Base-by-base conservation (phyloP, 2,797 vertebrate species). In the Sebastolobus alascanus region DNA sequence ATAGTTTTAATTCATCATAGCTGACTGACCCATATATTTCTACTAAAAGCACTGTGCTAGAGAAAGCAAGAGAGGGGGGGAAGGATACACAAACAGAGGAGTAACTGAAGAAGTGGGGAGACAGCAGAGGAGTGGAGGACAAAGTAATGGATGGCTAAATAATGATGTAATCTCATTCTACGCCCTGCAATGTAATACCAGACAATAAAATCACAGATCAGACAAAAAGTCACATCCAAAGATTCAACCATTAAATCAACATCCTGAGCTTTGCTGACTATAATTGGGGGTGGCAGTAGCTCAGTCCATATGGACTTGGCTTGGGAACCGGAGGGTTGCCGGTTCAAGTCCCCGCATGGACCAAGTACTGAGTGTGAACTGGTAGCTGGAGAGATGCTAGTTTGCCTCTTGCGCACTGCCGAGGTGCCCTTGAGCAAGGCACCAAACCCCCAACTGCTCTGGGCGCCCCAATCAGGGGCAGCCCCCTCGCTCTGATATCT, bases 1-100 rank as follows among this genome's bases (percentile, higher is more conserved):
- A 74, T n/a, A 75, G 75, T 90, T 94, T 95, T 91, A 93, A 94
- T 95, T 93, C 84, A 94, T 95, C 92, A 92, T 70, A 54, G 83
- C 74, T 70, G 89, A 89, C 92, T 87, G 87, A 91, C 90, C 92
- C 87, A 94, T 85, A 94, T 93, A 93, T 89, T 90, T 91, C 89
- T 68, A 89, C 85, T 86, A 87, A 93, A 88, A 90, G 66, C 37
- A 72, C 29, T 43, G 7, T 38, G 54, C 1, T 11, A 78, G 38
- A 74, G 43, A 55, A 83, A 72, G 71, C 25, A 43, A 82, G 68
- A 52, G 63, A 80, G 37, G 56, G 82, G 37, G 58, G 83, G 67
- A 61, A 82, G 74, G 71, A 84, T 68, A 74, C 37, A 59, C 29
- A 79, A 76, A 83, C 52, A 63, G 63, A 68, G 38, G 68, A 81